phyloP scores from a whole-genome alignment of 2,113 vertebrate genomes.

The Cavia aperea region DNA sequence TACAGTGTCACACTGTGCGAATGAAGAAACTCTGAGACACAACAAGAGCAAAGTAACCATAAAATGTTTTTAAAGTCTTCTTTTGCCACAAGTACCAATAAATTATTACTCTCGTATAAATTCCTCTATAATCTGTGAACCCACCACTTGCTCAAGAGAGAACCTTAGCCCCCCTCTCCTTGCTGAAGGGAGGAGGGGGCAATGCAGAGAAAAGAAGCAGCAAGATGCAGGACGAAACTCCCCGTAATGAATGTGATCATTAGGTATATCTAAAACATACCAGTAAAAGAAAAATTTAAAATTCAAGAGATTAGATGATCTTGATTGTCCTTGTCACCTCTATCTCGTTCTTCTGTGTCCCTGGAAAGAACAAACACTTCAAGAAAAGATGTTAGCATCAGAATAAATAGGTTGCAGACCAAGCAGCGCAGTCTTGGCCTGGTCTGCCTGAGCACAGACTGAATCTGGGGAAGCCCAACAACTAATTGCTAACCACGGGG shows the following conservation, averaged over 20 bases:
- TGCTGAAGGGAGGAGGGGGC: not conserved
- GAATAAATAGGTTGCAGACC: not conserved
- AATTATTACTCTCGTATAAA: not conserved
- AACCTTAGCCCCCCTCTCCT: not conserved
- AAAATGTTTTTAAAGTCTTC: not conserved
- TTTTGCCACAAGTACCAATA: not conserved
- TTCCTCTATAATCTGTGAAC: not conserved
- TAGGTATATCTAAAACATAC: not conserved
- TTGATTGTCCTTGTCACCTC: not conserved
- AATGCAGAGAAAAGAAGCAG: not conserved
- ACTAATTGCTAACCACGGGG: not conserved
- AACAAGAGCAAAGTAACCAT: not conserved
- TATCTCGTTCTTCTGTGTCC: not conserved
- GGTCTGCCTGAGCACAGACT: not conserved
- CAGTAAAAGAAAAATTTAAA: not conserved
- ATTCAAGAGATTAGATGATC: not conserved
- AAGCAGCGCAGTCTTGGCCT: not conserved
- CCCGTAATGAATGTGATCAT: not conserved
- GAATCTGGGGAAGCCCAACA: not conserved
- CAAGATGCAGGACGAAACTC: not conserved
- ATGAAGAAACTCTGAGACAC: not conserved
- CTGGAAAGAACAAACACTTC: not conserved
- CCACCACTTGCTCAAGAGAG: not conserved
- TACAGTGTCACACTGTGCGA: rapidly evolving
- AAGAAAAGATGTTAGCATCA: not conserved